Evolutionary conservation across 92 coral and sea anemone genomes (phyloP).

Genomic region (Nematostella vectensis): DNA sequence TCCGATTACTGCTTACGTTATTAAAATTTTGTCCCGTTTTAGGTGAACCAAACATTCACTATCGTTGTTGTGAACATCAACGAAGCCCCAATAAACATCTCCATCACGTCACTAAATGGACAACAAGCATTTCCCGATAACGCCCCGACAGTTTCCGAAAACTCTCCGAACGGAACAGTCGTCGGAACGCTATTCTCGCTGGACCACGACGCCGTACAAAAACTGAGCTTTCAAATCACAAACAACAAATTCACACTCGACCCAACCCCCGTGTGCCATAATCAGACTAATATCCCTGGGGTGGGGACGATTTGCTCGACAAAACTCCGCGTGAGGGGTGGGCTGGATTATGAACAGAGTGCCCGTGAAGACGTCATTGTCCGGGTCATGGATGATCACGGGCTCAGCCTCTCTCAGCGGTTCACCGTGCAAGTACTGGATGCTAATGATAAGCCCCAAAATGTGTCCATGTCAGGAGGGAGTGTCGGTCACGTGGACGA

Average conservation of each 20-base stretch:
- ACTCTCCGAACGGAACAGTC: conserved; percentile 47
- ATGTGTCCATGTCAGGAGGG: conserved; percentile 75
- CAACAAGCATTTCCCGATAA: conserved; percentile 76
- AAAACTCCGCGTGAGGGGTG: conserved; percentile 50
- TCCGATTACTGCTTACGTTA: too few species aligned
- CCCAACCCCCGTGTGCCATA: conserved; percentile 49
- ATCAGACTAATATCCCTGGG: conserved; percentile 53
- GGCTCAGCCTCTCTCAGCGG: conserved; percentile 53
- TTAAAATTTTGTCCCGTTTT: neutral
- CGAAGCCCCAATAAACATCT: conserved; percentile 87
- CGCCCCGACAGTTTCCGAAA: conserved; percentile 56
- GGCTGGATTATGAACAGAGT: conserved; percentile 59
- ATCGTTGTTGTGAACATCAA: conserved; percentile 70
- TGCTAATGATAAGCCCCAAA: conserved; percentile 77
- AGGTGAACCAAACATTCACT: conserved; percentile 68
- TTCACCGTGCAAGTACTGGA: conserved; percentile 58
- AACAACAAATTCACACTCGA: conserved; percentile 56
- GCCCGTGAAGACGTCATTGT: conserved; percentile 50
- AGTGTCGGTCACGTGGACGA: conserved; percentile 60
- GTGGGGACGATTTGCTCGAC: conserved; percentile 58
- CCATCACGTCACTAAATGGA: conserved; percentile 48
- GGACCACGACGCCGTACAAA: conserved; percentile 84
- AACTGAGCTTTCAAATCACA: conserved; percentile 45
- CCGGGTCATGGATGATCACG: conserved; percentile 71
- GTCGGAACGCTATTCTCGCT: conserved; percentile 82